A percentile compares a stretch with the other conserved stretches of the same genome.
Evolutionary conservation across 2,113 vertebrate genomes (phyloP).

Genomic region (Axis porcinus): DNA sequence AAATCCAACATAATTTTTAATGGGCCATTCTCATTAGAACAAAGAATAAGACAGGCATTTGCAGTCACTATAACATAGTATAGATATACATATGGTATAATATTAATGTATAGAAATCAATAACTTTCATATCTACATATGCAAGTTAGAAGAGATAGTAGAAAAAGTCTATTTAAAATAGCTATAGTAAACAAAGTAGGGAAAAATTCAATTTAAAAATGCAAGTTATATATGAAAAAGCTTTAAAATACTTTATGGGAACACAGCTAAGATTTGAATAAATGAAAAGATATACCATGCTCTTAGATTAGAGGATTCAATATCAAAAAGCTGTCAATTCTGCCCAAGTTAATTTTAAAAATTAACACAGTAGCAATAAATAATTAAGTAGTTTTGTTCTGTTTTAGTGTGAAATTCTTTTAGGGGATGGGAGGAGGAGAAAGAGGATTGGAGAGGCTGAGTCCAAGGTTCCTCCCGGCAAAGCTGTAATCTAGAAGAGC

Average conservation of each 20-base stretch:
- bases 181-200: not conserved
- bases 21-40: not conserved
- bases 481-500: not conserved
- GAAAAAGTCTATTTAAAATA: not conserved
- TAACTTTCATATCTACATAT: not conserved
- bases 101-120: not conserved
- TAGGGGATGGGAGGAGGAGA: not conserved
- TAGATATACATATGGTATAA: not conserved
- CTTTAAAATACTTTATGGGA: not conserved
- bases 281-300: not conserved
- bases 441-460: not conserved
- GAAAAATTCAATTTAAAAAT: not conserved
- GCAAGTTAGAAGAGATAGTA: not conserved
- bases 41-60: not conserved
- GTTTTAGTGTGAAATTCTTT: not conserved
- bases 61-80: not conserved
- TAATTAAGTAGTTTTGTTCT: not conserved
- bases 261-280: not conserved
- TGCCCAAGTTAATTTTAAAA: not conserved
- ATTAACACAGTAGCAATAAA: not conserved
- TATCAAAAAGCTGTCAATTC: not conserved
- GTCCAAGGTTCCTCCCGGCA: not conserved
- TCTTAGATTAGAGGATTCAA: not conserved
- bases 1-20: not conserved
- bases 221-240: not conserved